These are phyloP conservation scores for Harpagus bidentatus DNA, from an alignment of 2,113 vertebrate genomes.

Conservation along the genomic window DNA sequence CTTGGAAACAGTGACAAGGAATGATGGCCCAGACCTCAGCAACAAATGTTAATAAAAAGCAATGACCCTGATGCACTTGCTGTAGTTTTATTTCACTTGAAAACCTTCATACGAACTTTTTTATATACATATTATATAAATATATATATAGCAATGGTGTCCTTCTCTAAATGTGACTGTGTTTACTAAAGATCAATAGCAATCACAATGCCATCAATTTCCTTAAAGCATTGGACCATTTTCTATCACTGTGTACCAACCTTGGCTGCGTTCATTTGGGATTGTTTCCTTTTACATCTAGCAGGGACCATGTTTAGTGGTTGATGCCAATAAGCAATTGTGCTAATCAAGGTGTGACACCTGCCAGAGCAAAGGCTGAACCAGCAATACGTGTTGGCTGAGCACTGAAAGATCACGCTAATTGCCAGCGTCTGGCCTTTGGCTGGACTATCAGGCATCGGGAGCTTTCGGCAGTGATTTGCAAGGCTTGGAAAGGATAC, in stretches of 20 bases:
- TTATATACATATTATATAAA: background rate
- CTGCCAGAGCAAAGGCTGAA: slow-evolving; percentile 11
- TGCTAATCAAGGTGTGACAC: background rate
- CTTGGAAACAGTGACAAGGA: background rate
- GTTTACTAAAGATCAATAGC: background rate
- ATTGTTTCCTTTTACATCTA: background rate
- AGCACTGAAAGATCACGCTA: background rate
- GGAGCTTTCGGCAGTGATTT: background rate
- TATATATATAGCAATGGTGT: background rate
- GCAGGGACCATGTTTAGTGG: fast-evolving
- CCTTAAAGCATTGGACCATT: background rate
- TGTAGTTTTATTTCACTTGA: background rate
- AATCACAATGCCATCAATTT: background rate
- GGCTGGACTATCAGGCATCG: background rate
- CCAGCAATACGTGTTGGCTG: background rate
- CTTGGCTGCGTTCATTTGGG: background rate
- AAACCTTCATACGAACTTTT: background rate
- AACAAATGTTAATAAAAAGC: background rate
- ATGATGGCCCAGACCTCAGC: background rate
- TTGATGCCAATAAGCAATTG: background rate
- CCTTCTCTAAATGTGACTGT: background rate
- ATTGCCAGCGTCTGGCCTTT: background rate
- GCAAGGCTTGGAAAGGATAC: background rate
- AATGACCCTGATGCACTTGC: background rate
- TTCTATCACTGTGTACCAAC: fast-evolving